Base-by-base conservation (phyloP, 2,113 vertebrate genomes). In the Boleophthalmus pectinirostris region DNA sequence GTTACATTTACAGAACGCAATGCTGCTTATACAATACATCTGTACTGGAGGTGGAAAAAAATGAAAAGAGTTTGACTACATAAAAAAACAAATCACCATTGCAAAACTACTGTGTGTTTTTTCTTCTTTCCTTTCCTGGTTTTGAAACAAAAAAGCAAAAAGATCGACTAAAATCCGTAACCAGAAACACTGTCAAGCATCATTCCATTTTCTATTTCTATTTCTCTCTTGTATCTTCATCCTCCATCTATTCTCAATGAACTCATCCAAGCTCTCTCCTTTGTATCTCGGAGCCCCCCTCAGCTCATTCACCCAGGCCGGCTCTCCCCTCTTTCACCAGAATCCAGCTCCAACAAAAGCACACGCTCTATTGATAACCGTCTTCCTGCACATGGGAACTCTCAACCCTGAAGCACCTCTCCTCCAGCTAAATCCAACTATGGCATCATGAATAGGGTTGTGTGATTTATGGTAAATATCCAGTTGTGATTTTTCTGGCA, bases 401-500 rank as follows among this genome's bases (percentile, higher is more conserved):
- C 56, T 72, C 21, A 70, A n/a, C 56, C 49, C 46, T 14, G 67
- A 38, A 56, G 70, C 69, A 73, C 56, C 38, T 23, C 66, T 73
- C 76, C 68, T 73, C 24, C 71, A 68, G 70, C 78, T 80, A 74
- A 35, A 73, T 73, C n/a, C 57, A 61, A 81, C 77, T 72, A 72
- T 29, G 49, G 69, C 74, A 73, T 6, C 16, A 7, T 75, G 76
- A 79, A 43, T 10, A 43, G 1, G 38, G 38, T 8, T 43, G 38
- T 0, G 10, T 1, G 38, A 43, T 43, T 10, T 43, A 43, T 1
- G 8, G 10, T 2, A 10, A 43, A 43, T 43, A 43, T 43, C 9
- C 10, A 43, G 1, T 43, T 10, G 8, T 10, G 8, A 43, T 43
- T 43, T 38, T 43, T 43, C 38, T 43, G 38, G 10, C 38, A 43